Evolutionary conservation across 2,797 vertebrate species (phyloP).

Genomic region (Sphenopsis melanotis): DNA sequence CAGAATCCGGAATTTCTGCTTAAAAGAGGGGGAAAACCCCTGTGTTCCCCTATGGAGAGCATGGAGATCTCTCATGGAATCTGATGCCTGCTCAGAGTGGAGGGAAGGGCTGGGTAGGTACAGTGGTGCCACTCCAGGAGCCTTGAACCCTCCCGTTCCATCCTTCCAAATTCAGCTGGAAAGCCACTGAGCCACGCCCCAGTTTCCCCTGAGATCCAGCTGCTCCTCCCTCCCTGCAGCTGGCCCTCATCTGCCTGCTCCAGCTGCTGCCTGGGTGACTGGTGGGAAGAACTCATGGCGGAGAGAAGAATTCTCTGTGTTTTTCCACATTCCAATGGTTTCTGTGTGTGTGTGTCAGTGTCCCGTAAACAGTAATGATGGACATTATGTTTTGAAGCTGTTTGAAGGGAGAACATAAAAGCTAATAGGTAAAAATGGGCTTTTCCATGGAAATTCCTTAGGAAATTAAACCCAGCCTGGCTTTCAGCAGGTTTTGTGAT

Average conservation of each 20-base stretch:
- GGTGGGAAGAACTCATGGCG: neutral
- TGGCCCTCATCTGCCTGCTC: rapidly evolving
- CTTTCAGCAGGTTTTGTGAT: neutral
- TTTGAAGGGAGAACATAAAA: neutral
- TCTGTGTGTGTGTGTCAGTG: rapidly evolving
- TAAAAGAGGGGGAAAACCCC: neutral
- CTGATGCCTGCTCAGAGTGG: neutral
- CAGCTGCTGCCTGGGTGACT: neutral
- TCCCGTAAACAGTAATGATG: neutral
- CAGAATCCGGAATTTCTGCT: rapidly evolving
- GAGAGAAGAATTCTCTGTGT: neutral
- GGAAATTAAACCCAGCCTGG: neutral
- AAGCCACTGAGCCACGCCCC: neutral
- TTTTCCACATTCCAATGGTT: neutral
- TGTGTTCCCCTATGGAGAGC: neutral
- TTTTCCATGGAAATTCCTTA: neutral
- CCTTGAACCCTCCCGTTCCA: neutral
- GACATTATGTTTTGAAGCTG: neutral
- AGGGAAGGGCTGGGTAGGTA: neutral
- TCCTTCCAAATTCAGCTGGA: neutral
- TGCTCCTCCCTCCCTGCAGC: neutral
- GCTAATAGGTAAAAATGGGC: neutral
- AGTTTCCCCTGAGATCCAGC: neutral
- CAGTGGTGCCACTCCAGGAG: rapidly evolving
- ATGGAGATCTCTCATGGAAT: neutral